Conservation (phyloP, 2,113 vertebrate species). For the Meriones unguiculatus region DNA sequence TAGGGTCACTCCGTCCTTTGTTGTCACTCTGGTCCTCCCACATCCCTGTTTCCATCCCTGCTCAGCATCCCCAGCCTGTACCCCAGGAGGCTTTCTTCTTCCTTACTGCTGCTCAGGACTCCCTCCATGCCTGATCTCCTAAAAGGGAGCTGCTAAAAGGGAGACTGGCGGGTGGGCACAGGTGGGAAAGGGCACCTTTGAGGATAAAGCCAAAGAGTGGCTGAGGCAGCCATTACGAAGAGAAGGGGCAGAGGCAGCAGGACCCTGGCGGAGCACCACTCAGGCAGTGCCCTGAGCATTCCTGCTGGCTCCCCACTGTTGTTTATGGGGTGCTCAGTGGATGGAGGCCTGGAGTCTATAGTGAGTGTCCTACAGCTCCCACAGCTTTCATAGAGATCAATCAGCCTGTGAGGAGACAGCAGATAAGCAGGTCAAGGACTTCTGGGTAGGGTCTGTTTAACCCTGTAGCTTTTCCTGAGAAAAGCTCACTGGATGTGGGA, state of each 20-base stretch:
- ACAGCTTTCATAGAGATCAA: neutral
- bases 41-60: neutral
- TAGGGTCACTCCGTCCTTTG: neutral
- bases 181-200: neutral
- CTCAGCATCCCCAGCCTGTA: neutral
- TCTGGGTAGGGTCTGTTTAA: neutral
- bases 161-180: neutral
- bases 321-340: neutral
- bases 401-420: no score
- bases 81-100: accelerated
- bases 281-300: neutral
- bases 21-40: neutral
- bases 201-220: neutral
- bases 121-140: neutral
- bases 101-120: no score
- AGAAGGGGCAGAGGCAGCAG: neutral
- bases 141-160: neutral
- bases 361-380: neutral
- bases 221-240: no score
- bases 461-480: neutral
- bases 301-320: neutral
- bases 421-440: neutral
- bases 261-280: neutral
- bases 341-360: neutral
- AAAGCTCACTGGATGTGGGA: neutral